Conservation (phyloP, 2,113 vertebrate genomes). For the Butorides virescens region DNA sequence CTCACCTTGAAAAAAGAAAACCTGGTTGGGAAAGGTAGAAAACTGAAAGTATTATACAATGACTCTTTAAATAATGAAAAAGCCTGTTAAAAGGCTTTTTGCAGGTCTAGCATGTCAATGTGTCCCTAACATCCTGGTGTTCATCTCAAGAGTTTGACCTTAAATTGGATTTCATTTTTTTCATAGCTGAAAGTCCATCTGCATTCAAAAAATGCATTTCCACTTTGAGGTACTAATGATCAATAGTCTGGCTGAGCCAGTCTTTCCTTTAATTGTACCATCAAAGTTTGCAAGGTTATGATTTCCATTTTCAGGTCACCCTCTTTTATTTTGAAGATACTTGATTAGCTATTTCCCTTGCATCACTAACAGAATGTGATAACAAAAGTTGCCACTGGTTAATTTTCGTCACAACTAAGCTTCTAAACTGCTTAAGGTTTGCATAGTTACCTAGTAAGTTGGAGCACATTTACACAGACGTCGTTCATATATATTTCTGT, state of each 20-base stretch:
- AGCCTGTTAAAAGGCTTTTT: background rate
- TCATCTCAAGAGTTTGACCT: background rate
- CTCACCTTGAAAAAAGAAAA: background rate
- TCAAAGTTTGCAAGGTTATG: background rate
- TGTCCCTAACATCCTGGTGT: background rate
- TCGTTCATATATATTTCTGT: background rate
- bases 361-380: background rate
- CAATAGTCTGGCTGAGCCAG: background rate
- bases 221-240: background rate
- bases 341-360: background rate
- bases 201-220: background rate
- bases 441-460: background rate
- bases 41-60: background rate
- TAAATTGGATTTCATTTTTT: background rate
- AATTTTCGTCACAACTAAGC: background rate
- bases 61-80: background rate
- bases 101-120: background rate
- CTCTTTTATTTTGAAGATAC: background rate
- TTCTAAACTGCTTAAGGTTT: background rate
- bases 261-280: background rate
- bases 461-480: background rate
- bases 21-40: background rate
- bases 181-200: background rate
- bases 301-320: conserved; percentile 34
- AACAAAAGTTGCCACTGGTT: background rate